Conservation (phyloP, 2,113 vertebrate species). For the Stegastes partitus region DNA sequence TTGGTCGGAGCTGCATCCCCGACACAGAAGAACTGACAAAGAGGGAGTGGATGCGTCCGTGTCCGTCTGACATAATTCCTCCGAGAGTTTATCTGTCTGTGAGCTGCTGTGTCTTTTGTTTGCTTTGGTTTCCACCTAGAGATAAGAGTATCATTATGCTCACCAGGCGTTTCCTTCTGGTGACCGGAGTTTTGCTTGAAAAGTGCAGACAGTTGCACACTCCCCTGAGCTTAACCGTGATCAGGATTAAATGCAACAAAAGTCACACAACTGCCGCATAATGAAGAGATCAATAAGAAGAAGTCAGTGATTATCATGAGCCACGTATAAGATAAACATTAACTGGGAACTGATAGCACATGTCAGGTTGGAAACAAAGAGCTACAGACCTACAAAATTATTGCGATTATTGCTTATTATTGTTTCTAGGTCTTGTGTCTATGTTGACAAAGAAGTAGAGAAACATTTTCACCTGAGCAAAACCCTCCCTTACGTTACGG, state of each 20-base stretch:
- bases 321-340: neutral
- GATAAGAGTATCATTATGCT: conserved; percentile 50
- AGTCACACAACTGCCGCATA: neutral
- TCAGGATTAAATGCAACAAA: conserved; percentile 13
- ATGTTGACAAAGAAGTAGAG: no score
- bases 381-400: neutral
- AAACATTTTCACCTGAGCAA: no score
- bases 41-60: conserved; percentile 22
- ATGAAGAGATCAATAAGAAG: neutral
- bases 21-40: no score
- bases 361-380: conserved; percentile 7
- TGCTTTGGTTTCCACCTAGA: conserved; percentile 68
- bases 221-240: neutral
- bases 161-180: neutral
- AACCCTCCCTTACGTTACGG: no score
- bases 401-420: no score
- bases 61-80: conserved; percentile 51
- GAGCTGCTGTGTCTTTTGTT: conserved; percentile 55
- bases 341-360: conserved; percentile 8
- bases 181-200: conserved; percentile 32
- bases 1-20: conserved; percentile 36
- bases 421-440: no score
- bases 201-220: neutral
- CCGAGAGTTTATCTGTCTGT: conserved; percentile 37
- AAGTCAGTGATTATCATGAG: neutral